Percentiles rank a stretch among this genome's conserved stretches.
Evolutionary conservation across 2,888 invertebrate species (phyloP).

Genomic region (Pristionchus japonicus): DNA sequence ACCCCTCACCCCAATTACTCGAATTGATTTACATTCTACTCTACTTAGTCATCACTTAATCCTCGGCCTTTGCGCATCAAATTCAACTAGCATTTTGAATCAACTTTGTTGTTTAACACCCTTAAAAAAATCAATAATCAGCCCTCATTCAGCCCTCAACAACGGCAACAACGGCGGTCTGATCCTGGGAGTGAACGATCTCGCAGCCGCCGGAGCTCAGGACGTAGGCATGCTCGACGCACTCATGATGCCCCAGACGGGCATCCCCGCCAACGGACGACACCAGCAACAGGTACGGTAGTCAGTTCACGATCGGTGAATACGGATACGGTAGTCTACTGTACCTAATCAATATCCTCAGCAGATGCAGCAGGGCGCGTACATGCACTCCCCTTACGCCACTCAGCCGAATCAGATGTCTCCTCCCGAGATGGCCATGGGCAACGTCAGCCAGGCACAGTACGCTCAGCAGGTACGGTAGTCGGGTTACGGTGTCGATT

Average conservation of each 20-base stretch:
- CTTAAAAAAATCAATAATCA: not conserved
- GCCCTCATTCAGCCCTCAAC: constrained; percentile 5
- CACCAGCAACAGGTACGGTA: constrained; percentile 11
- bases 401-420: constrained; percentile 26
- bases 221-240: constrained; percentile 45
- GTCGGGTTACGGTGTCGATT: not conserved
- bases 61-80: too few species aligned
- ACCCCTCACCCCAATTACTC: not conserved
- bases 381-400: constrained; percentile 30
- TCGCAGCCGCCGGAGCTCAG: constrained; percentile 29
- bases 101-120: too few species aligned
- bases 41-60: not conserved
- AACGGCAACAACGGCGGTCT: constrained; percentile 54
- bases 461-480: constrained; percentile 21
- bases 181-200: constrained; percentile 56
- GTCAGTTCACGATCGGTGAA: too few species aligned
- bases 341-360: not conserved
- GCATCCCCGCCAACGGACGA: constrained; percentile 17
- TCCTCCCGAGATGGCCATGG: not conserved
- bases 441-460: constrained; percentile 3
- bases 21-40: not conserved
- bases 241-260: constrained; percentile 31
- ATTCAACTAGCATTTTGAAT: too few species aligned
- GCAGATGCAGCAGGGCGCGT: not conserved
- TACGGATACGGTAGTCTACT: not conserved